Evolutionary conservation across 2,113 vertebrate species (phyloP).

Genomic region (Athene cunicularia): DNA sequence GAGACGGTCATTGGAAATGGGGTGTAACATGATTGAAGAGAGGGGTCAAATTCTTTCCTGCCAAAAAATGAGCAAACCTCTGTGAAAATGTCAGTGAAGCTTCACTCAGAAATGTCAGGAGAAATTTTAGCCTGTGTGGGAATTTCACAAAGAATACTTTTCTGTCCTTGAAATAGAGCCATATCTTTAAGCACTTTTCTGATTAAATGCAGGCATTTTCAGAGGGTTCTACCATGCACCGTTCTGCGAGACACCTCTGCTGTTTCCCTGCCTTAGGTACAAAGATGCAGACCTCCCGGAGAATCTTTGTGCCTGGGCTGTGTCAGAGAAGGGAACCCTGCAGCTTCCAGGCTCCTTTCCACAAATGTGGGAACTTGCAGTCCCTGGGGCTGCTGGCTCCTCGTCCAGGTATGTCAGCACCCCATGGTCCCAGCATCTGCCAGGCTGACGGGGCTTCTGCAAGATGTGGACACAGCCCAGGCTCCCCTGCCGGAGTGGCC

Average conservation of each 20-base stretch:
- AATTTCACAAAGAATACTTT: neutral
- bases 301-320: neutral
- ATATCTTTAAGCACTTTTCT: neutral
- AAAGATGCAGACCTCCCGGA: neutral
- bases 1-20: constrained; percentile 43
- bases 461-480: fast-evolving
- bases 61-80: constrained; percentile 20
- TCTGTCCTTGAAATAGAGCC: neutral
- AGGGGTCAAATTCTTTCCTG: constrained; percentile 39
- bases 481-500: neutral
- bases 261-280: neutral
- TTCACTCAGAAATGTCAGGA: constrained; percentile 34
- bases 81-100: constrained; percentile 45
- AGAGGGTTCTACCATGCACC: neutral
- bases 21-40: constrained; percentile 41
- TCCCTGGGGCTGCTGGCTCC: neutral
- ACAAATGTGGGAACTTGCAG: neutral
- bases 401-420: fast-evolving
- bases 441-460: neutral
- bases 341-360: constrained; percentile 3
- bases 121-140: neutral
- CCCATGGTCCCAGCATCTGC: neutral
- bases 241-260: fast-evolving
- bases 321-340: neutral
- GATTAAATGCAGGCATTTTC: neutral